These are phyloP conservation scores for Heliconius aoede DNA, from an alignment of 2,888 invertebrate species.

Conservation along the genomic window DNA sequence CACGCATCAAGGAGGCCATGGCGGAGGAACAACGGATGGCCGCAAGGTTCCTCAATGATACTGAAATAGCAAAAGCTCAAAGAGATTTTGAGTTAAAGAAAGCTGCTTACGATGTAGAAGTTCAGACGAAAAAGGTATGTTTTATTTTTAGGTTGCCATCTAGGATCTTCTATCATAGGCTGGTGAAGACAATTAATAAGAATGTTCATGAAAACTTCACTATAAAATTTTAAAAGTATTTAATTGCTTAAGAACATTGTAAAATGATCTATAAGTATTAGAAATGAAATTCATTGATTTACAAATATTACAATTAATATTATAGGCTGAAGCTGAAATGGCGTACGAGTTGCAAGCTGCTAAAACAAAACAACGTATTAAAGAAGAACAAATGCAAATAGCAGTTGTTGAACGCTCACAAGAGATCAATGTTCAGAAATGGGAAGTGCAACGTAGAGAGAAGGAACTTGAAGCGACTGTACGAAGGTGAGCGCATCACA, in stretches of 20 bases:
- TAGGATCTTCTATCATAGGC: too few relatives aligned
- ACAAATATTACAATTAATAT: background rate
- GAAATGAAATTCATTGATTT: background rate
- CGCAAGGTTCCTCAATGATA: constrained; percentile 95
- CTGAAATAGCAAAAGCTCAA: constrained; percentile 98
- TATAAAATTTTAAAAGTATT: too few relatives aligned
- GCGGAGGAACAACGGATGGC: constrained; percentile 99
- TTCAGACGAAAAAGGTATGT: constrained; percentile 93
- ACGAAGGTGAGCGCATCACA: constrained; percentile 75
- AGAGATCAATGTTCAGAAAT: constrained; percentile 97
- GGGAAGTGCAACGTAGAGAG: constrained; percentile 96
- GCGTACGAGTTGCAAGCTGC: constrained; percentile 97
- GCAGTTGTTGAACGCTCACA: constrained; percentile 95
- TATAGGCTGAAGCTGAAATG: constrained; percentile 95
- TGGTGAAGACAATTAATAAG: too few relatives aligned
- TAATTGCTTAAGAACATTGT: background rate
- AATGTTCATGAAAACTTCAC: too few relatives aligned
- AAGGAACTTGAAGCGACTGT: constrained; percentile 96
- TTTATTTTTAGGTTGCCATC: too few relatives aligned
- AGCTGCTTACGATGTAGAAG: constrained; percentile 98
- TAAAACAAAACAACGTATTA: constrained; percentile 97
- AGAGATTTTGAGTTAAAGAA: constrained; percentile 98
- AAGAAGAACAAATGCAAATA: constrained; percentile 99
- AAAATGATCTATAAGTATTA: background rate
- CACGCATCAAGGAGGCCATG: constrained; percentile 96